Evolutionary conservation across 2,888 invertebrate species (phyloP), one percentile per base, ranked within the genome.

Genomic region (Lagria hirta): DNA sequence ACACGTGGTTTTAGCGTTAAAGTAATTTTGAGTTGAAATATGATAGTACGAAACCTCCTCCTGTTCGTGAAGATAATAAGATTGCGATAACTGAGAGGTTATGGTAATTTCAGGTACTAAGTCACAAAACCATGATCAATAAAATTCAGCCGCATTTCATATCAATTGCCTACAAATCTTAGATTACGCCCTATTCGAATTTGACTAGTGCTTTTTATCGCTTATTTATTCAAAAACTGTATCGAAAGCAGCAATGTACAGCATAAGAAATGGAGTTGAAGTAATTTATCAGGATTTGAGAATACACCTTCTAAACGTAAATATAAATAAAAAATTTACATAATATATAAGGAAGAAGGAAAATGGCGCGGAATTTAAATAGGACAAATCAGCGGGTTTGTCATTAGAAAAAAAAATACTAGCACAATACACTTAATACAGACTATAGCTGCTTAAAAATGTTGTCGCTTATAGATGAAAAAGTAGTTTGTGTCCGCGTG

Each of bases 91-190:
- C 28, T 40, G 36, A 41, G 27, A 29, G 24, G 40, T 41, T 46
- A 46, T 46, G 45, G 35, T 35, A 46, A 46, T 46, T 46, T 23
- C 16, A 34, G 29, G 38, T 40, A 40, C 28, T 45, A 45, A 45
- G 26, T 45, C 34, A 16, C 16, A 21, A 33, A 21, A 17, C 33
- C 24, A 34, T 18, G 22, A 26, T 26, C 46, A 36, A 46, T 46
- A 46, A 46, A 42, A 23, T 42, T 26, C 41, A 49, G 54, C n/a
- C n/a, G n/a, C 54, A 55, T 53, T 57, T 61, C 58, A 57, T 59
- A 61, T 61, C 63, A 62, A 62, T 63, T 61, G 63, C 51, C 63
- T 53, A 60, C 62, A 64, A 65, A 62, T 64, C 60, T 59, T 54
- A 43, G 58, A 58, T 60, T 61, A 61, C 64, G 57, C 62, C 61